Evolutionary conservation across 1,140 invertebrate species (phyloP), one percentile per base, ranked within the genome.

Genomic region (Cotesia glomerata): DNA sequence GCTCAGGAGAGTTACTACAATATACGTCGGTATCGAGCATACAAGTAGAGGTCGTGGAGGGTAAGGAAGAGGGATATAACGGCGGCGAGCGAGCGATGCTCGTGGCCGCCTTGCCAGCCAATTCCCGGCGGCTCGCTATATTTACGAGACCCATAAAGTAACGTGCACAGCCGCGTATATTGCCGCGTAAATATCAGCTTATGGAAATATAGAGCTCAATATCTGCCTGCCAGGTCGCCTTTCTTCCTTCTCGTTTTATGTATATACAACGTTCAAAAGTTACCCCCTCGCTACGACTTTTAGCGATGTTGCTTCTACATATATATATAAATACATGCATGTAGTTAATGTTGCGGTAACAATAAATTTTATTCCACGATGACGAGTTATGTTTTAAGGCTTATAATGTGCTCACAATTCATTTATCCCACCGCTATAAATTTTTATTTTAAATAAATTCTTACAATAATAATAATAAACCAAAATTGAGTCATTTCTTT

Each of bases 171-270:
- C 84, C 83, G 83, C 83, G 85, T 87, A 87, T 87, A 87, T 87
- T 86, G 85, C 86, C 85, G 80, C 85, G 86, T 88, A 87, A 88
- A 88, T 88, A 86, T 86, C 83, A 88, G 84, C 87, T 88, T 88
- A 88, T 88, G 86, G 86, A 88, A 88, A 88, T 88, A 87, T 87
- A 88, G 86, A 87, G 87, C 87, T 87, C 87, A 88, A 88, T 88
- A 88, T 88, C 85, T 87, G 86, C 85, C 84, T 81, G 81, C 78
- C 79, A 39, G 76, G 71, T 74, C 70, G 65, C 75, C 77, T 80
- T 69, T 73, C 75, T 74, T 73, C 39, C 75, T 61, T 69, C 63
- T 62, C 34, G 35, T 36, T 39, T 34, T 26, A 35, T n/a, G 11
- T 13, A 34, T 62, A 35, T 39, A 62, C 11, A 45, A 45, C 39